Percentiles rank a stretch among this genome's conserved stretches.
phyloP scores from a whole-genome alignment of 2,113 vertebrate species.

The Phylloscopus trochiloides region DNA sequence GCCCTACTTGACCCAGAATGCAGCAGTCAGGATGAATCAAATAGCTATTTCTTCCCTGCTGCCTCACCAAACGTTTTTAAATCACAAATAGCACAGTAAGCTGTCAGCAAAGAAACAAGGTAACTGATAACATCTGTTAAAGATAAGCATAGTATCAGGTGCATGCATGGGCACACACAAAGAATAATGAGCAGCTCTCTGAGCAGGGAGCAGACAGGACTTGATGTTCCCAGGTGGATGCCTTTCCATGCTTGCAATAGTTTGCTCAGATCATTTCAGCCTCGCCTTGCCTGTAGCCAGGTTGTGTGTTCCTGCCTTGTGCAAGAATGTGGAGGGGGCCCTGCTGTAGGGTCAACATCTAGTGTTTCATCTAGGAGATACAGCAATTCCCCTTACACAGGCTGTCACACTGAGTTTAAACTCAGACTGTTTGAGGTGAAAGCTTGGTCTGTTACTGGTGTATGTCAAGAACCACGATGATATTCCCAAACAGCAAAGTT shows the following conservation, averaged over 20 bases:
- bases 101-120: background rate
- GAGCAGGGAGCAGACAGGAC: background rate
- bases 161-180: background rate
- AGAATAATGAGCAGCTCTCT: background rate
- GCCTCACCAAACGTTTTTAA: background rate
- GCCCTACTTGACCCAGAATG: background rate
- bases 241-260: background rate
- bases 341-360: background rate
- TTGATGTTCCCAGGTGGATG: background rate
- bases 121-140: conserved; percentile 3
- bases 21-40: background rate
- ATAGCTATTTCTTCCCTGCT: background rate
- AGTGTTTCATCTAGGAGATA: background rate
- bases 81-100: background rate
- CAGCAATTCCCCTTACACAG: background rate
- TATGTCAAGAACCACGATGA: background rate
- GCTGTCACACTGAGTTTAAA: background rate
- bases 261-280: background rate
- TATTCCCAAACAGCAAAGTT: background rate
- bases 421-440: background rate
- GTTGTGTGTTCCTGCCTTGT: background rate
- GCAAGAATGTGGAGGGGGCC: background rate
- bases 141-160: fast-evolving
- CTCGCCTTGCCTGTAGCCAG: fast-evolving
- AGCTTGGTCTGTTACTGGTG: background rate